phyloP scores from a whole-genome alignment of 1,140 invertebrate species.

The Daktulosphaira vitifoliae region DNA sequence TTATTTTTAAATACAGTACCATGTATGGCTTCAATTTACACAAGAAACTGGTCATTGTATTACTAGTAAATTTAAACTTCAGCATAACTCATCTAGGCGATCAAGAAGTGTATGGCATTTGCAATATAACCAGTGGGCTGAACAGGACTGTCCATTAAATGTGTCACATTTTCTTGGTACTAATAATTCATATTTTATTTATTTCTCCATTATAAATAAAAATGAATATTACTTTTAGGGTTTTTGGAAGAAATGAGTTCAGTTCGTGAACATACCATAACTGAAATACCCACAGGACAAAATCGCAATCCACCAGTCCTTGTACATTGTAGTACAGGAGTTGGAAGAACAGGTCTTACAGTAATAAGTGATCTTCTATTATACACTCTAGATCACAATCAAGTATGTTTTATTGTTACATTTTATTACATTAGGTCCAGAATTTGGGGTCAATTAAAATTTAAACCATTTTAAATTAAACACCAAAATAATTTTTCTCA shows the following conservation, averaged over 20 bases:
- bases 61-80: constrained; percentile 51
- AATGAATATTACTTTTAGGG: constrained; percentile 47
- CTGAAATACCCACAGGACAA: constrained; percentile 55
- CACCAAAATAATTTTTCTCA: no score
- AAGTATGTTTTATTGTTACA: constrained; percentile 48
- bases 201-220: neutral
- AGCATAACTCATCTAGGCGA: constrained; percentile 48
- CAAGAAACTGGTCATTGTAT: constrained; percentile 53
- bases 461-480: no score
- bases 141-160: constrained; percentile 56
- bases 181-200: constrained; percentile 37
- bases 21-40: constrained; percentile 56
- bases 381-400: constrained; percentile 77
- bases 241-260: constrained; percentile 79
- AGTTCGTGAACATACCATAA: constrained; percentile 61
- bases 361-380: constrained; percentile 69
- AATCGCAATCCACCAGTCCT: constrained; percentile 61
- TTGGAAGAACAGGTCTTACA: constrained; percentile 64
- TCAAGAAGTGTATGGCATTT: constrained; percentile 68
- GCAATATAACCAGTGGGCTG: constrained; percentile 68
- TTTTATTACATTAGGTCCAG: neutral
- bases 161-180: constrained; percentile 57
- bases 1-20: constrained; percentile 59
- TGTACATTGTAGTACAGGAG: constrained; percentile 61
- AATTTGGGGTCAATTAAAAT: no score